Percentiles rank a stretch among this genome's conserved stretches.
phyloP scores from a whole-genome alignment of 2,888 invertebrate genomes.

The Mesochorus sp. region DNA sequence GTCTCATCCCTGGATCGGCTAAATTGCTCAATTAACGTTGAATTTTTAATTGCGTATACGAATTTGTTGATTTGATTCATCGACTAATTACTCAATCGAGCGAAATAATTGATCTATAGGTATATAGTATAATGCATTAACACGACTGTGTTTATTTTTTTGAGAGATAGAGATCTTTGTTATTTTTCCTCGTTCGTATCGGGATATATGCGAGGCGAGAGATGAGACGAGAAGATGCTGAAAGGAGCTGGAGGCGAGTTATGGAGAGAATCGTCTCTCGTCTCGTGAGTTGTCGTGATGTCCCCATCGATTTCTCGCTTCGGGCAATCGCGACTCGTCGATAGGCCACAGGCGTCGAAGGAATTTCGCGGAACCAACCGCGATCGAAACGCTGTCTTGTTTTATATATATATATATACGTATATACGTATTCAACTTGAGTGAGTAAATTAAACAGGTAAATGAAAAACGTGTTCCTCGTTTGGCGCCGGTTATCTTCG shows the following conservation, averaged over 20 bases:
- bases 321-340: constrained; percentile 53
- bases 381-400: constrained; percentile 10
- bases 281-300: constrained; percentile 51
- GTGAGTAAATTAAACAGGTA: constrained; percentile 57
- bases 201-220: background rate
- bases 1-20: background rate
- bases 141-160: constrained; percentile 34
- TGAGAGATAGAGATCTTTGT: constrained; percentile 10
- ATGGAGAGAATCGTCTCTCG: constrained; percentile 31
- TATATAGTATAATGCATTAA: no score
- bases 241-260: constrained; percentile 12
- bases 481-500: constrained; percentile 47
- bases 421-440: constrained; percentile 27
- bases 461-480: constrained; percentile 61
- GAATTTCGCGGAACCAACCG: constrained; percentile 56
- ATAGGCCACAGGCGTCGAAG: constrained; percentile 63
- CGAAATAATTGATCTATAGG: constrained; percentile 3
- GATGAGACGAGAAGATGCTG: constrained; percentile 10
- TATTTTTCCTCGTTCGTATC: constrained; percentile 2
- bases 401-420: background rate
- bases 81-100: background rate
- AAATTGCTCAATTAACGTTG: background rate
- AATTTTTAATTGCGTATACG: background rate
- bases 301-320: constrained; percentile 57
- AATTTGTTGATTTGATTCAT: background rate